A percentile compares a stretch with the other conserved stretches of the same genome.
These are phyloP conservation scores for Priapulus caudatus DNA, from an alignment of 2,888 invertebrate species.

Conservation along the genomic window DNA sequence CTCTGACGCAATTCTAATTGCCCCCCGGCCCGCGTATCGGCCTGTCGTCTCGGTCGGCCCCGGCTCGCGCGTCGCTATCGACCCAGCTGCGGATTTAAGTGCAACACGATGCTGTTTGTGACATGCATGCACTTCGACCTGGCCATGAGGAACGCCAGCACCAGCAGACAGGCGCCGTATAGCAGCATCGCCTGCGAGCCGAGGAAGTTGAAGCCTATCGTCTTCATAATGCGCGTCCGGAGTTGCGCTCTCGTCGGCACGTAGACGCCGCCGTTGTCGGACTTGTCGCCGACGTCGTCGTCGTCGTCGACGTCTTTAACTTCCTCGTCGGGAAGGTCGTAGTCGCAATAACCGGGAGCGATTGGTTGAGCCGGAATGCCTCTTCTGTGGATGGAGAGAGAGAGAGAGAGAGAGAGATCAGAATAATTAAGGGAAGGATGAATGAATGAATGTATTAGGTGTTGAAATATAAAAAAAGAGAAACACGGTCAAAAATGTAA, in stretches of 20 bases:
- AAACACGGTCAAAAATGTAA: too few species aligned
- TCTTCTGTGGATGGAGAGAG: constrained; percentile 21
- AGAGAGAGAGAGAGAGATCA: too few species aligned
- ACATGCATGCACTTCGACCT: constrained; percentile 1
- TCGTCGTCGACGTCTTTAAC: too few species aligned
- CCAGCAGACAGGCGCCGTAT: background rate
- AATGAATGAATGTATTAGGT: background rate
- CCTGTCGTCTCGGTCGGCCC: too few species aligned
- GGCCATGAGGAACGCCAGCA: background rate
- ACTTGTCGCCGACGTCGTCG: background rate
- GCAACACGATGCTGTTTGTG: constrained; percentile 1
- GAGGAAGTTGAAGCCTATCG: too few species aligned
- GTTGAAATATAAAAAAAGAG: background rate
- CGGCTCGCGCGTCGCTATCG: too few species aligned
- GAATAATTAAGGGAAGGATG: constrained; percentile 2
- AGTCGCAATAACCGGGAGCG: constrained; percentile 28
- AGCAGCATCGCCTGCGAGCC: background rate
- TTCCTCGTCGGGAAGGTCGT: constrained; percentile 20
- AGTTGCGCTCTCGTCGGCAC: too few species aligned
- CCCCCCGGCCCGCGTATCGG: too few species aligned
- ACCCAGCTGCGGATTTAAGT: background rate
- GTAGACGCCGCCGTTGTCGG: too few species aligned
- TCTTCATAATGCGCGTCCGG: too few species aligned
- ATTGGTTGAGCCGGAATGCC: constrained; percentile 29
- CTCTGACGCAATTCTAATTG: too few species aligned